Percentiles rank a stretch among this genome's conserved stretches.
These are phyloP conservation scores for Lepidurus apus DNA, from an alignment of 1,140 invertebrate genomes.

Conservation along the genomic window DNA sequence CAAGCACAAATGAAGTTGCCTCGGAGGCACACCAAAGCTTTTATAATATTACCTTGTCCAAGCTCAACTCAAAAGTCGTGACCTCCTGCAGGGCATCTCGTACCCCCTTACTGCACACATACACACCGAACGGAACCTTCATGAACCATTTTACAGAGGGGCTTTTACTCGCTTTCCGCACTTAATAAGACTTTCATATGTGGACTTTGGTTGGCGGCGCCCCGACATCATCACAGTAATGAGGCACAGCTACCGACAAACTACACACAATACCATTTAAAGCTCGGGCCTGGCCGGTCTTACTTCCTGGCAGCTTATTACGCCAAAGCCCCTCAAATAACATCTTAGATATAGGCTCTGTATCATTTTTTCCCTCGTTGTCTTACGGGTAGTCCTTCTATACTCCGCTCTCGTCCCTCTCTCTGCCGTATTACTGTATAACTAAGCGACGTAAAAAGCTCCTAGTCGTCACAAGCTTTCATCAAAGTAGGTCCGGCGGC, in stretches of 20 bases:
- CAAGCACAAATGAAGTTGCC: no score
- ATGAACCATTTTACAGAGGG: not conserved
- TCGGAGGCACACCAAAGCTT: not conserved
- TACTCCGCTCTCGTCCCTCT: no score
- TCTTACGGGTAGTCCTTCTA: no score
- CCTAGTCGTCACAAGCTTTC: no score
- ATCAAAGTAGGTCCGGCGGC: no score
- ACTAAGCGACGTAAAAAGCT: no score
- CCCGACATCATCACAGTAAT: not conserved
- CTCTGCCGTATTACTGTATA: no score
- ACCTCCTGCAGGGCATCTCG: not conserved
- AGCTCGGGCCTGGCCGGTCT: no score
- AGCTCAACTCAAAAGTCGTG: not conserved
- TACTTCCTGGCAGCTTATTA: no score
- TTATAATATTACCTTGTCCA: not conserved
- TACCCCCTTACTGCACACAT: not conserved
- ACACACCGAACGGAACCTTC: not conserved
- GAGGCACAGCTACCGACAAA: conserved; percentile 1
- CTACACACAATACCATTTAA: not conserved
- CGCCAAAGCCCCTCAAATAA: no score
- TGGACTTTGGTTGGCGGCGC: not conserved
- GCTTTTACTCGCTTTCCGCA: not conserved
- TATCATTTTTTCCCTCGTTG: no score
- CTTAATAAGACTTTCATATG: conserved; percentile 8
- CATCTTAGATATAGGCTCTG: no score